Evolutionary conservation across 2,888 invertebrate genomes (phyloP), one percentile per base, ranked within the genome.

Genomic region (Nyleta sp.): DNA sequence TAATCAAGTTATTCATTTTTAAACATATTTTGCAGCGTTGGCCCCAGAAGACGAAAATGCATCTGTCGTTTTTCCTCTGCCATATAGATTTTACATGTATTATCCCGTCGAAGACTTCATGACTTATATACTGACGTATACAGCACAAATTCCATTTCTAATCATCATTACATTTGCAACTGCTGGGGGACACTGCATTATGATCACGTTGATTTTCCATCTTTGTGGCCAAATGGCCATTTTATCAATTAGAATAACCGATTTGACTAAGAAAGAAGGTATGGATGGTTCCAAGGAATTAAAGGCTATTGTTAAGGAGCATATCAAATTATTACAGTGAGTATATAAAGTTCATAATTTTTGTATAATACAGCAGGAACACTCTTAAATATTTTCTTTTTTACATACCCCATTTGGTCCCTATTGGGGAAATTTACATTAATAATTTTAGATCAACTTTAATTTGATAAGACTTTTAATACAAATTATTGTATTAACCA

Each of bases 221-320:
- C 80, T 86, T 10, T 86, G 85, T 40, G 86, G 87, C 5, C 84
- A 85, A 80, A 80, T 86, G 78, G 82, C 85, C 2, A 80, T 84
- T n/a, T 73, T 86, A 10, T 42, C 64, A 1, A n/a, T 71, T 8
- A 50, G 65, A 20, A 59, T 76, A 38, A 15, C 24, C 2, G 24
- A 70, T 8, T 50, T 76, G n/a, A 18, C 22, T 10, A n/a, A 11
- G 13, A n/a, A 35, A 8, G 20, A 18, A 8, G 13, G 11, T 1
- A 7, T 3, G 3, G n/a, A 31, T 20, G 48, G 10, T 31, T 31
- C 59, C 0, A 24, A 24, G 11, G 52, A 76, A 64, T 22, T 71
- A 4, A 65, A 24, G 20, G 1, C 2, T 7, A 24, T 76, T 65
- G 53, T 71, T 24, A 65, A 52, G 20, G 35, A 70, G 8, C 76